Evolutionary conservation across 2,113 vertebrate genomes (phyloP).

Genomic region (Malurus alboscapulatus): DNA sequence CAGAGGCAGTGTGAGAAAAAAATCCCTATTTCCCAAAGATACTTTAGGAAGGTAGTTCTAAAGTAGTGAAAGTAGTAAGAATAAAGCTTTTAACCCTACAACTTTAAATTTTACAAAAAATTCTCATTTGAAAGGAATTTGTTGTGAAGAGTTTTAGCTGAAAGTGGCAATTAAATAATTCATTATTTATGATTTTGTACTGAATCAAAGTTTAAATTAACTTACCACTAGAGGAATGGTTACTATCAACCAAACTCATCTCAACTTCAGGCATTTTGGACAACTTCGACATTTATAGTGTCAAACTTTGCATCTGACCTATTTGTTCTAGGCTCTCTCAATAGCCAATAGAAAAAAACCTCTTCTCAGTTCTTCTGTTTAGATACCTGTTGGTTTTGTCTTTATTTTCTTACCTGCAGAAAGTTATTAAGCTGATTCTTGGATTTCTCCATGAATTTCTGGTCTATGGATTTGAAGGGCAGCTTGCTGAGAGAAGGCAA

Average conservation of each 20-base stretch:
- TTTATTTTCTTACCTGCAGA: constrained; percentile 84
- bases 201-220: not conserved
- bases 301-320: not conserved
- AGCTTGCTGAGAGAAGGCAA: constrained; percentile 97
- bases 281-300: not conserved
- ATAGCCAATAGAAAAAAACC: not conserved
- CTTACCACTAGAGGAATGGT: not conserved
- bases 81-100: not conserved
- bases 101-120: not conserved
- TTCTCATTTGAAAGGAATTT: not conserved
- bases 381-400: not conserved
- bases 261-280: not conserved
- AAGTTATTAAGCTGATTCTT: constrained; percentile 97
- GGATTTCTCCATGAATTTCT: constrained; percentile 97
- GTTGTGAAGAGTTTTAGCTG: not conserved
- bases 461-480: constrained; percentile 97
- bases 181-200: not conserved
- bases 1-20: not conserved
- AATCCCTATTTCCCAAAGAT: not conserved
- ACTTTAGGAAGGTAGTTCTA: not conserved
- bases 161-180: not conserved
- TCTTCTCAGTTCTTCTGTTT: not conserved
- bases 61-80: not conserved
- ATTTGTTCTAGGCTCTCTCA: not conserved
- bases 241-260: not conserved